Conservation (phyloP, 2,113 vertebrate species). For the Pachyramphus minor region DNA sequence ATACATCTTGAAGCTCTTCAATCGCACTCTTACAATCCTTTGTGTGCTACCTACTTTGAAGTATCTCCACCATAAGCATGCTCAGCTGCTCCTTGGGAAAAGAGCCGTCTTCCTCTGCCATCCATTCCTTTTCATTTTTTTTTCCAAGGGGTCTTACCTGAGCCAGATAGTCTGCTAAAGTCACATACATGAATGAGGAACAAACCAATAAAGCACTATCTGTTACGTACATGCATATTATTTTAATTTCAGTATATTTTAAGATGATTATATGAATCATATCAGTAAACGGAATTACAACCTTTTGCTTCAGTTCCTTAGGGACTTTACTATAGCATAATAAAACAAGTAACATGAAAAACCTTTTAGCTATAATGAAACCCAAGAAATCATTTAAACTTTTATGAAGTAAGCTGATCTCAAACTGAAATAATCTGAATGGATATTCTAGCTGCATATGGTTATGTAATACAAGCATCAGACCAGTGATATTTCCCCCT, state of each 20-base stretch:
- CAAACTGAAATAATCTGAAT: not conserved
- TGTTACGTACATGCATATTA: not conserved
- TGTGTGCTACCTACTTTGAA: not conserved
- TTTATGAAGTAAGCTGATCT: slow-evolving; percentile 28
- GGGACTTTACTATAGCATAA: not conserved
- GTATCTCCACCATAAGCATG: not conserved
- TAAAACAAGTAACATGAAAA: slow-evolving; percentile 13
- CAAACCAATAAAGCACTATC: not conserved
- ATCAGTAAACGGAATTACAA: not conserved
- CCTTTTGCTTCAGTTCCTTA: not conserved
- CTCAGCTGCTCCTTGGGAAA: not conserved
- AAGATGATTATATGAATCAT: not conserved
- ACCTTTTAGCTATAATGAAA: slow-evolving; percentile 22
- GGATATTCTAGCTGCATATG: not conserved
- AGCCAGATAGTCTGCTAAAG: not conserved
- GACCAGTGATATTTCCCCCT: not conserved
- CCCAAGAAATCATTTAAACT: slow-evolving; percentile 9
- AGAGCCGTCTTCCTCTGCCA: not conserved
- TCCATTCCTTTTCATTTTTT: not conserved
- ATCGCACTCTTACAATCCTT: not conserved
- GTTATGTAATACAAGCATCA: not conserved
- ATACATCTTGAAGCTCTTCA: not conserved
- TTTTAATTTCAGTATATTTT: not conserved
- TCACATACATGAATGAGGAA: not conserved
- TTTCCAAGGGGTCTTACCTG: not conserved